Evolutionary conservation across 2,888 invertebrate genomes (phyloP).

Genomic region (Neoascia interrupta): DNA sequence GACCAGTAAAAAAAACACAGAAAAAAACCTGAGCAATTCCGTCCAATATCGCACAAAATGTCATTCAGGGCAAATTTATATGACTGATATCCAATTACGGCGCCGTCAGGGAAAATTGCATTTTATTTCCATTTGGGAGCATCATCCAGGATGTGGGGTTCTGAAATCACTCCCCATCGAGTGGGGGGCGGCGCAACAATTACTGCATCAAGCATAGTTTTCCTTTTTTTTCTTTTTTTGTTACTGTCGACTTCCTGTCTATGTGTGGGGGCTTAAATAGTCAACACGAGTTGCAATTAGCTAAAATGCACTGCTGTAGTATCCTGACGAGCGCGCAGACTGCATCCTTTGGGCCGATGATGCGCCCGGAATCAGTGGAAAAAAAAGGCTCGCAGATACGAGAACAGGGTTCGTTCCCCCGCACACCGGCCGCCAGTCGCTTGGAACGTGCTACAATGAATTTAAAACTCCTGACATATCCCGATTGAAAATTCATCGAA

Average conservation of each 20-base stretch:
- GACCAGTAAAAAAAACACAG: not conserved
- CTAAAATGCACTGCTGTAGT: slow-evolving; percentile 66
- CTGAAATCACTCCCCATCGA: not conserved
- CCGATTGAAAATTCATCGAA: slow-evolving; percentile 69
- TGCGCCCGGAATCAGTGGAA: too few species aligned
- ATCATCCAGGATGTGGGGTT: slow-evolving; percentile 23
- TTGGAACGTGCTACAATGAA: slow-evolving; percentile 63
- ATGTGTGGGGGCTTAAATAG: slow-evolving; percentile 63
- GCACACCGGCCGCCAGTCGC: not conserved
- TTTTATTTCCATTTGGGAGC: slow-evolving; percentile 71
- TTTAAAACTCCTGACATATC: slow-evolving; percentile 59
- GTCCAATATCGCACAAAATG: slow-evolving; percentile 70
- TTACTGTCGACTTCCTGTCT: slow-evolving; percentile 39
- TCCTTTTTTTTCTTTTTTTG: slow-evolving; percentile 15
- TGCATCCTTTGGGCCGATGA: not conserved
- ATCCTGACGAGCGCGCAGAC: slow-evolving; percentile 23
- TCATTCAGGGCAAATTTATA: slow-evolving; percentile 71
- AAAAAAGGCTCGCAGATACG: slow-evolving; percentile 5
- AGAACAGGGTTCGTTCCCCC: slow-evolving; percentile 24
- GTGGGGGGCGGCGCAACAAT: slow-evolving; percentile 67
- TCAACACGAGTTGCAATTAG: slow-evolving; percentile 67
- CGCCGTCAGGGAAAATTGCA: slow-evolving; percentile 71
- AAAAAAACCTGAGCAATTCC: slow-evolving; percentile 14
- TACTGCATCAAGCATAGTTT: slow-evolving; percentile 53
- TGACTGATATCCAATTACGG: slow-evolving; percentile 73